Conservation (phyloP, 1,140 invertebrate species). For the Bombus haemorrhoidalis region DNA sequence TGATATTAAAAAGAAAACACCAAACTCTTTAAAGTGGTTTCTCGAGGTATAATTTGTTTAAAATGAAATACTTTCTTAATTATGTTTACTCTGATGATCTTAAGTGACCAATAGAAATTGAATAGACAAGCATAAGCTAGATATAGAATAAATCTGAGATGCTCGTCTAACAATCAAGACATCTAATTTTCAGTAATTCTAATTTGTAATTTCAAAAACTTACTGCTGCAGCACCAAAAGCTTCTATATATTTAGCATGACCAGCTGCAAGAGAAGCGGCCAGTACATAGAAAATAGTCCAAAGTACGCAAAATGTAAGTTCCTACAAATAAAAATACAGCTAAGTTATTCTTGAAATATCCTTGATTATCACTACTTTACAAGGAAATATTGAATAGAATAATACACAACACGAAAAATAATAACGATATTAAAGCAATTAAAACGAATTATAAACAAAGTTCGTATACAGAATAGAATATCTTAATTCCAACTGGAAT, state of each 20-base stretch:
- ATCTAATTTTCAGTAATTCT: background rate
- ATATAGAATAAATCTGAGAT: background rate
- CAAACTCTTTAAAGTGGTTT: background rate
- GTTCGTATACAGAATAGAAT: background rate
- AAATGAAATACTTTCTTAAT: background rate
- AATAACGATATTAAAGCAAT: background rate
- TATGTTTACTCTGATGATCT: background rate
- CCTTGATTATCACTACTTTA: too few relatives aligned
- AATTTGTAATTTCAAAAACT: conserved; percentile 72
- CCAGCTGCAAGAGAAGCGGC: conserved; percentile 86
- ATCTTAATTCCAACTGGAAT: background rate
- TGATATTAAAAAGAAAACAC: conserved; percentile 12
- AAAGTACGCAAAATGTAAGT: conserved; percentile 88
- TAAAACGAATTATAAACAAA: background rate
- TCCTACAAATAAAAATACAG: conserved; percentile 82
- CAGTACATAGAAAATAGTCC: conserved; percentile 88
- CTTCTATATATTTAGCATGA: conserved; percentile 78
- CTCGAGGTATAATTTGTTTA: background rate
- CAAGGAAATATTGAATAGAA: background rate
- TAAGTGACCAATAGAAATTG: background rate
- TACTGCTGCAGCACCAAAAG: conserved; percentile 86
- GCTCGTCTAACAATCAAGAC: background rate
- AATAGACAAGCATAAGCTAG: background rate
- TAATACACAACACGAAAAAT: background rate
- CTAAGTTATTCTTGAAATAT: background rate